phyloP scores from a whole-genome alignment of 2,797 vertebrate genomes.

The Brachymystax lenok region DNA sequence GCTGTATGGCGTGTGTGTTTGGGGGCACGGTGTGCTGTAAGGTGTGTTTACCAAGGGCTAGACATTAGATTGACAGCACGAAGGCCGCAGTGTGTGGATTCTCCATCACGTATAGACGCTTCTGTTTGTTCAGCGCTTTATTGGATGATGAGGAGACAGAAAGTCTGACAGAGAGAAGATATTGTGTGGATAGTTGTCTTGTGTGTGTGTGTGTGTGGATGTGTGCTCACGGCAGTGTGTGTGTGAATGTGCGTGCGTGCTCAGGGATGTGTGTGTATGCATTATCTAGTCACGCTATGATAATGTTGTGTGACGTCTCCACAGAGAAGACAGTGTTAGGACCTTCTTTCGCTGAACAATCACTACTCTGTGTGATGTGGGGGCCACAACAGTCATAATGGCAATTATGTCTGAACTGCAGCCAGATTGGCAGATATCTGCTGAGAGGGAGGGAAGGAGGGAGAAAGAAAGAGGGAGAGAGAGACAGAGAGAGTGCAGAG shows the following conservation, averaged over 20 bases:
- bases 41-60: slow-evolving; percentile 58
- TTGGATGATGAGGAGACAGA: slow-evolving; percentile 49
- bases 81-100: slow-evolving; percentile 48
- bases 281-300: slow-evolving; percentile 63
- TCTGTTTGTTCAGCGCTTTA: slow-evolving; percentile 62
- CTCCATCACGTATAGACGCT: slow-evolving; percentile 45
- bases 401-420: slow-evolving; percentile 61
- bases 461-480: not conserved
- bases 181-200: not conserved
- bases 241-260: slow-evolving; percentile 26
- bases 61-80: slow-evolving; percentile 42
- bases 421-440: slow-evolving; percentile 55
- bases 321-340: slow-evolving; percentile 61
- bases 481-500: slow-evolving; percentile 38
- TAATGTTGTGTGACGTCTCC: slow-evolving; percentile 48
- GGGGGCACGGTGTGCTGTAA: too few species aligned
- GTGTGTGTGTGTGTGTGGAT: not conserved
- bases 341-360: slow-evolving; percentile 62
- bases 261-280: slow-evolving; percentile 40
- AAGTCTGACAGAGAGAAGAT: slow-evolving; percentile 35
- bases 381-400: slow-evolving; percentile 62
- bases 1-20: slow-evolving; percentile 17
- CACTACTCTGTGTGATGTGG: slow-evolving; percentile 63
- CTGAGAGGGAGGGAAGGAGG: slow-evolving; percentile 37
- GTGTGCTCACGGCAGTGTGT: too few species aligned